Evolutionary conservation across 1,140 invertebrate genomes (phyloP), one percentile per base, ranked within the genome.

Genomic region (Carposina sasakii): DNA sequence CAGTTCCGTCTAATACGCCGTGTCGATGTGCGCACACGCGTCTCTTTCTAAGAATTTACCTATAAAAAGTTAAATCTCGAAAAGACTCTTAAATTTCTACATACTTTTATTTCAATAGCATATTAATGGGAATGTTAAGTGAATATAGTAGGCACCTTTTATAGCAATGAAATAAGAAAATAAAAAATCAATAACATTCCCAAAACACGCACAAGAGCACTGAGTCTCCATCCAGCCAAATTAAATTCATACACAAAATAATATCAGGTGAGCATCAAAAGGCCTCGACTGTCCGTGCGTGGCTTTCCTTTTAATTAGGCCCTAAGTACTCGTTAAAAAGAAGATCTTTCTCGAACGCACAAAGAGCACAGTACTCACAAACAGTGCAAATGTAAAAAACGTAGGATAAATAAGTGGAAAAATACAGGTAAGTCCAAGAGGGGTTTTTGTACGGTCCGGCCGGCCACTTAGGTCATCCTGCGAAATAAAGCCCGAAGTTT

Each of bases 281-380:
- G 77, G 74, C 70, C 74, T 79, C 75, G 72, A 69, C 69, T 76
- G 79, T 79, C 76, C 77, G 72, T 72, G 62, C 64, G 67, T 63
- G 67, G 77, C 73, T 78, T 84, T 84, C 81, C 81, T 84, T 84
- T 84, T 84, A 84, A 84, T 84, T 84, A 84, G 81, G 74, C 76
- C 71, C 77, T 77, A 84, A 84, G 77, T 77, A 81, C 81, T 84
- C 76, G 76, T 81, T 81, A 81, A 81, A 81, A 81, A 83, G 81
- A 76, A 76, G 67, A 75, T 81, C 81, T 74, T 81, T 81, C 74
- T 67, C 67, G 63, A 76, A 68, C 77, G 72, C 75, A 83, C 79
- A 83, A 81, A 83, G 73, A 67, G 66, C 46, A 50, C 54, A 54
- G 61, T 69, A 76, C 74, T 64, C 75, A 77, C 79, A 78, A 78